Base-by-base conservation (phyloP, 2,888 invertebrate genomes). In the Agrochola litura region DNA sequence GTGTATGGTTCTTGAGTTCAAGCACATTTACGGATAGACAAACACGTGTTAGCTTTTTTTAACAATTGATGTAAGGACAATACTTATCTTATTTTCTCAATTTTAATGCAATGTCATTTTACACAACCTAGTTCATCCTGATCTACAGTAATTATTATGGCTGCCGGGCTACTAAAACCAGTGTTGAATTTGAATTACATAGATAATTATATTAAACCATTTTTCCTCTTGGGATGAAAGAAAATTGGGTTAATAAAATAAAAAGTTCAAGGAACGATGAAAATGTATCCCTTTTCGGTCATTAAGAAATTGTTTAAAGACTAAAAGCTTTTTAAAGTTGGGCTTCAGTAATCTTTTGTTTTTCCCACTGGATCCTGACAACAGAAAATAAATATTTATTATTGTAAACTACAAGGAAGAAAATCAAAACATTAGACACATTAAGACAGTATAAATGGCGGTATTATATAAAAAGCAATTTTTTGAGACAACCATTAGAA, bases 201-300 rank as follows among this genome's bases (percentile, higher is more conserved):
- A 25, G 16, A 67, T n/a, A 60, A 30, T 68, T 30, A n/a, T 43
- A 79, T n/a, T 30, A 79, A 8, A 30, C 19, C 4, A 37, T 61
- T 73, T 72, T 65, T 66, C 25, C 73, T 25, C 66, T n/a, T 22
- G 73, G 37, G 46, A 73, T 37, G 6, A 37, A 52, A 80, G 37
- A 46, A 79, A 79, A 81, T 73, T 78, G 46, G 46, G 43, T 46
- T 66, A 54, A 4, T 54, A 61, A 60, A 66, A 79, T 66, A 61
- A 60, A 80, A 66, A 61, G 65, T 81, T 74, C 54, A 30, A 37
- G 37, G 25, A 54, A 78, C 19, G 54, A 60, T 61, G n/a, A 41
- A 60, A 68, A 30, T 58, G 9, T 56, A 49, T 76, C 79, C 76
- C 41, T n/a, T 41, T 19, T 25, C 76, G 41, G 68, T n/a, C n/a